phyloP scores from a whole-genome alignment of 2,888 invertebrate species.

The Rosalia funebris region DNA sequence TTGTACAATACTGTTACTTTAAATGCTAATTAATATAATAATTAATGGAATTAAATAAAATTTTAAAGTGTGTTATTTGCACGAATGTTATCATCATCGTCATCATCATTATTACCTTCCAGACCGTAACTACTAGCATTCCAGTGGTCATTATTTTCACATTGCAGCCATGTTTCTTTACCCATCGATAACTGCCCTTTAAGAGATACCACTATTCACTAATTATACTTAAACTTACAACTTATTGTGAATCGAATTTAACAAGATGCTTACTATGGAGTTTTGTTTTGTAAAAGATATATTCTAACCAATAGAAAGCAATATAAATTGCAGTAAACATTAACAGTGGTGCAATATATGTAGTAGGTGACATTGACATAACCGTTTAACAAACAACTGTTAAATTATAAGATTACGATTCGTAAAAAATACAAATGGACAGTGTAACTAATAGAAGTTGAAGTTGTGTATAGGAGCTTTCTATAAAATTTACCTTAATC shows the following conservation, averaged over 20 bases:
- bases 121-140: conserved; percentile 83
- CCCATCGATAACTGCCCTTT: conserved; percentile 86
- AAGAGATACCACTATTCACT: conserved; percentile 41
- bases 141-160: conserved; percentile 86
- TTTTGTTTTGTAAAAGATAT: no score
- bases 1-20: conserved; percentile 39
- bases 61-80: conserved; percentile 54
- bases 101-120: conserved; percentile 72
- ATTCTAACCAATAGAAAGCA: no score
- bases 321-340: no score
- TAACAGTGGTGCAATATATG: no score
- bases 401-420: no score
- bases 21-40: conserved; percentile 19
- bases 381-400: no score
- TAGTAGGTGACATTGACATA: no score
- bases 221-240: conserved; percentile 9
- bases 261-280: conserved; percentile 9
- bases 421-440: no score
- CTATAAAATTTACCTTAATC: no score
- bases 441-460: no score
- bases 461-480: no score
- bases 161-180: conserved; percentile 90
- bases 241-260: conserved; percentile 2
- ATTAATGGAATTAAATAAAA: conserved; percentile 29
- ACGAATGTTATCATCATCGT: conserved; percentile 48